Evolutionary conservation across 2,888 invertebrate genomes (phyloP).

Genomic region (Eupithecia abbreviata): DNA sequence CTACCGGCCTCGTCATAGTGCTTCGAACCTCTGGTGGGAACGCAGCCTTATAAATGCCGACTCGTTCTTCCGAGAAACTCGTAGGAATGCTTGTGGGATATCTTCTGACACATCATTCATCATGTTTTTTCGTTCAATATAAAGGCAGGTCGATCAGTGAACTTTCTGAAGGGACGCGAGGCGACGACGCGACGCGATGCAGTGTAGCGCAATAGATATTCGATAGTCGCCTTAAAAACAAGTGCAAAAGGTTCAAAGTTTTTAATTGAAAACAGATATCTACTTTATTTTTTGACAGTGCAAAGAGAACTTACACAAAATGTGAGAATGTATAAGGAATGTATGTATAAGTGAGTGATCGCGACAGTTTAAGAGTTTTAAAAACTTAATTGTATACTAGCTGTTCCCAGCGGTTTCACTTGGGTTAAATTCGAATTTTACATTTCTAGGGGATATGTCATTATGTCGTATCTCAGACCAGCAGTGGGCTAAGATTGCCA

Average conservation of each 20-base stretch:
- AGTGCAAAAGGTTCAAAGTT: background rate
- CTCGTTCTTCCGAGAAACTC: slow-evolving; percentile 26
- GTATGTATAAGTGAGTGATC: background rate
- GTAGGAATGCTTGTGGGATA: slow-evolving; percentile 27
- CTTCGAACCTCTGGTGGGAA: background rate
- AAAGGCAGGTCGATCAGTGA: slow-evolving; percentile 31
- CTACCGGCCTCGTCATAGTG: background rate
- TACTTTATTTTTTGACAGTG: background rate
- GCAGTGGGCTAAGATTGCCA: no score
- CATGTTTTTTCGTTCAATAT: slow-evolving; percentile 39
- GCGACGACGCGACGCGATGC: background rate
- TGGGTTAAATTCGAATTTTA: no score
- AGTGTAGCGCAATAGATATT: background rate
- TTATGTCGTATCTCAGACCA: no score
- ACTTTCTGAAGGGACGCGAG: no score
- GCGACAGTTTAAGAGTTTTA: background rate
- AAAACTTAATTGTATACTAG: background rate
- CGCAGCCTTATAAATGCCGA: slow-evolving; percentile 5
- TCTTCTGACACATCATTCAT: slow-evolving; percentile 42
- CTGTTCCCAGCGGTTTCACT: no score
- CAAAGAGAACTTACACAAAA: background rate
- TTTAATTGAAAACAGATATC: background rate
- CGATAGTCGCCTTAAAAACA: background rate
- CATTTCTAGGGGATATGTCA: no score
- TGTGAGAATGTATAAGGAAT: background rate